Percentiles rank a stretch among this genome's conserved stretches.
phyloP scores from a whole-genome alignment of 37 sponge, comb jelly and placozoan species.

The Axinella damicornis region DNA sequence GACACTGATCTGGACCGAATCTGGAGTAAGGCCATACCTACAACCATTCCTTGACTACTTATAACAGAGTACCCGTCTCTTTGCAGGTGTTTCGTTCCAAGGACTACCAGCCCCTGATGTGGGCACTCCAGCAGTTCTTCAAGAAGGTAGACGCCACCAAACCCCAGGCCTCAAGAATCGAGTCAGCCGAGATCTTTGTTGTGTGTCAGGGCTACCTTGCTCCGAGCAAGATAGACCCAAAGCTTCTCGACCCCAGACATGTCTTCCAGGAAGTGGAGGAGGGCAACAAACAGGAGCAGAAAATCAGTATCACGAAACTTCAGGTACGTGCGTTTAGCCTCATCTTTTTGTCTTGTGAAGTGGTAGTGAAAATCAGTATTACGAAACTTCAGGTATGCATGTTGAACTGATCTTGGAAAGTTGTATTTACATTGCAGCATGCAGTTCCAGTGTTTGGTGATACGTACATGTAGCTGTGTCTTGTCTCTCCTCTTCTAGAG shows the following conservation, averaged over 20 bases:
- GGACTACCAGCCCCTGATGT: constrained; percentile 94
- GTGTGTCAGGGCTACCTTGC: constrained; percentile 93
- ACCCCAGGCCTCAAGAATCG: constrained; percentile 95
- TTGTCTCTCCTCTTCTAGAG: no score
- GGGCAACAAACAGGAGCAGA: constrained; percentile 27
- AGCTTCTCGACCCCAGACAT: constrained; percentile 85
- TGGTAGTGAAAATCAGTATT: no score
- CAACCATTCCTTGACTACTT: no score
- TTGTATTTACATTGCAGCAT: no score
- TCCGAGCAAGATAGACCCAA: constrained; percentile 92
- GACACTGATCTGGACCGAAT: no score
- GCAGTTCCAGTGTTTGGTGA: no score
- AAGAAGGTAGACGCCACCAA: constrained; percentile 94
- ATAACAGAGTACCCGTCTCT: no score
- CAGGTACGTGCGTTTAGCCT: constrained; percentile 21
- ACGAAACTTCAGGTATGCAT: no score
- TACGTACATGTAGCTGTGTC: no score
- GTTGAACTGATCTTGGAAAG: no score
- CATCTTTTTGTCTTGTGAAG: not conserved
- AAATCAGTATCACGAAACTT: constrained; percentile 39
- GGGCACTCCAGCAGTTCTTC: constrained; percentile 96
- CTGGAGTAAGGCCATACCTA: no score
- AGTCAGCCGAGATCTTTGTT: constrained; percentile 98
- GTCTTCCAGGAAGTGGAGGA: constrained; percentile 84
- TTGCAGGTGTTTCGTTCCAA: constrained; percentile 93